Evolutionary conservation across 1,140 invertebrate species (phyloP).

Genomic region (Geopemphigus sp.): DNA sequence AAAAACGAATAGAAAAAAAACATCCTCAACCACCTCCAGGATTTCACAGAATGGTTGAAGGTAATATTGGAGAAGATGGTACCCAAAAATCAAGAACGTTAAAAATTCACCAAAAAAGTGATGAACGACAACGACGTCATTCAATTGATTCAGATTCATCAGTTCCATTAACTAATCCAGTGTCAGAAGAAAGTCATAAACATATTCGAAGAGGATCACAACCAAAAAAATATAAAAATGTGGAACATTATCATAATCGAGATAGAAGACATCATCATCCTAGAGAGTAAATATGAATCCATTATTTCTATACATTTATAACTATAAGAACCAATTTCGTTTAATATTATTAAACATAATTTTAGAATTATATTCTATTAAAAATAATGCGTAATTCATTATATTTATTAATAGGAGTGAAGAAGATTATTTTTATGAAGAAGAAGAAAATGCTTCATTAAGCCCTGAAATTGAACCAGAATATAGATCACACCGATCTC

Average conservation of each 20-base stretch:
- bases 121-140: slow-evolving; percentile 22
- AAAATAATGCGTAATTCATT: no score
- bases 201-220: slow-evolving; percentile 61
- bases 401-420: slow-evolving; percentile 47
- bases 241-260: slow-evolving; percentile 53
- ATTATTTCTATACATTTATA: neutral
- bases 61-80: slow-evolving; percentile 56
- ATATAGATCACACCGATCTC: slow-evolving; percentile 53
- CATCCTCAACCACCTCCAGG: slow-evolving; percentile 61
- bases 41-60: slow-evolving; percentile 62
- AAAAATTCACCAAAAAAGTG: slow-evolving; percentile 26
- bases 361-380: no score
- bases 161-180: slow-evolving; percentile 52
- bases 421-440: slow-evolving; percentile 55
- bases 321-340: no score
- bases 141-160: slow-evolving; percentile 43
- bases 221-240: slow-evolving; percentile 57
- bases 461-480: slow-evolving; percentile 54
- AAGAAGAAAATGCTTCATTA: slow-evolving; percentile 54
- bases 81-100: neutral
- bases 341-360: no score
- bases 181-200: slow-evolving; percentile 57
- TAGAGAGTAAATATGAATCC: slow-evolving; percentile 51
- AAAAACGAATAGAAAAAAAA: slow-evolving; percentile 28
- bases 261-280: slow-evolving; percentile 49